phyloP scores from a whole-genome alignment of 53 echinoderm and acorn worm genomes.

The Crossaster papposus region DNA sequence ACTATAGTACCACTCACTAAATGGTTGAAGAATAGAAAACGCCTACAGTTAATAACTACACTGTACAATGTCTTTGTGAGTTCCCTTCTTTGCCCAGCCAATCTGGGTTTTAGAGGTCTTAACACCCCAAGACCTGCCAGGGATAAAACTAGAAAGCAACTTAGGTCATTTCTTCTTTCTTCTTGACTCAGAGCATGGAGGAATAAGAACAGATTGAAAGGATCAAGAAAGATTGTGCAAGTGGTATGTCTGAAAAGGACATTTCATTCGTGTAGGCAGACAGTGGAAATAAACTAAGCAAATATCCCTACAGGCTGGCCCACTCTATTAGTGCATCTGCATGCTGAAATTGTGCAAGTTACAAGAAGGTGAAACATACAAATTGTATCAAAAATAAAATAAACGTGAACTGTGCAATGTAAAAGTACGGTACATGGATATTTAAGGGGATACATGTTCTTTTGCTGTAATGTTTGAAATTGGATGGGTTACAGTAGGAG shows the following conservation, averaged over 20 bases:
- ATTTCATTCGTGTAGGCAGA: constrained; percentile 26
- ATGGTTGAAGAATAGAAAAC: constrained; percentile 1
- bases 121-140: constrained; percentile 5
- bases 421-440: too few relatives aligned
- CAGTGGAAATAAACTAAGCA: constrained; percentile 12
- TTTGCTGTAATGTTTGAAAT: too few relatives aligned
- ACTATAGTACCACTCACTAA: not conserved
- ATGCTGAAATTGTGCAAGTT: too few relatives aligned
- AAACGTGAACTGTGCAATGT: too few relatives aligned
- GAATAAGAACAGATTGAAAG: too few relatives aligned
- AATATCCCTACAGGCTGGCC: constrained; percentile 16
- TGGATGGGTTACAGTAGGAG: too few relatives aligned
- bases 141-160: constrained; percentile 17
- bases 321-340: too few relatives aligned
- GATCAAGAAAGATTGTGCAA: not conserved
- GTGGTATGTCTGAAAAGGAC: constrained; percentile 11
- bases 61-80: constrained; percentile 11
- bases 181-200: too few relatives aligned
- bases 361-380: too few relatives aligned
- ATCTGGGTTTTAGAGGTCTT: constrained; percentile 10
- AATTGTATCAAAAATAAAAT: too few relatives aligned
- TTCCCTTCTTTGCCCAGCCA: not conserved
- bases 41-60: not conserved
- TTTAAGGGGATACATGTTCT: too few relatives aligned
- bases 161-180: constrained; percentile 5